Evolutionary conservation across 2,888 invertebrate genomes (phyloP).

Genomic region (Platerodrilus igneus): DNA sequence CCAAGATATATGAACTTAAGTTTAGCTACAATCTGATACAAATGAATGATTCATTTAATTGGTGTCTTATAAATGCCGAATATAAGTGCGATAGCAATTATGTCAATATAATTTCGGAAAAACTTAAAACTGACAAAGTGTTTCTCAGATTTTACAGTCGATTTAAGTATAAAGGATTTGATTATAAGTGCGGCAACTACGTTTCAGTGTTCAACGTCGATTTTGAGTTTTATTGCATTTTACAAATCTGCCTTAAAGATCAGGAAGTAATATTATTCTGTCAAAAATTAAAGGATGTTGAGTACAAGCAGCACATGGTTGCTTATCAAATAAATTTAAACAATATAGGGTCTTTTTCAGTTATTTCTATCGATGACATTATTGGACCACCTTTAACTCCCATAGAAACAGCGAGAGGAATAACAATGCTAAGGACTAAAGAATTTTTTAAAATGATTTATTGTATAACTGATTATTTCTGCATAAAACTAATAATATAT

Average conservation of each 20-base stretch:
- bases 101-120: constrained; percentile 13
- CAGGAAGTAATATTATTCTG: constrained; percentile 8
- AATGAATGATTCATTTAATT: neutral
- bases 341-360: constrained; percentile 9
- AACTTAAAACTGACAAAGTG: constrained; percentile 11
- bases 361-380: constrained; percentile 12
- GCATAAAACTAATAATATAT: too few species aligned
- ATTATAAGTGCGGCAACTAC: constrained; percentile 15
- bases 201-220: constrained; percentile 15
- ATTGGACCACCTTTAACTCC: constrained; percentile 19
- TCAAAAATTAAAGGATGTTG: constrained; percentile 11
- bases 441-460: too few species aligned
- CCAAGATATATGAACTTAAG: constrained; percentile 31
- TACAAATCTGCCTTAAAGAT: constrained; percentile 17
- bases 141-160: constrained; percentile 14
- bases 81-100: constrained; percentile 16
- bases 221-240: constrained; percentile 15
- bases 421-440: constrained; percentile 18
- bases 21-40: constrained; percentile 23
- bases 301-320: constrained; percentile 5
- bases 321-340: constrained; percentile 9
- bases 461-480: too few species aligned
- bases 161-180: constrained; percentile 9
- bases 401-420: constrained; percentile 21
- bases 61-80: constrained; percentile 7